These are phyloP conservation scores for Mya arenaria DNA, from an alignment of 1,140 invertebrate species.

Conservation along the genomic window DNA sequence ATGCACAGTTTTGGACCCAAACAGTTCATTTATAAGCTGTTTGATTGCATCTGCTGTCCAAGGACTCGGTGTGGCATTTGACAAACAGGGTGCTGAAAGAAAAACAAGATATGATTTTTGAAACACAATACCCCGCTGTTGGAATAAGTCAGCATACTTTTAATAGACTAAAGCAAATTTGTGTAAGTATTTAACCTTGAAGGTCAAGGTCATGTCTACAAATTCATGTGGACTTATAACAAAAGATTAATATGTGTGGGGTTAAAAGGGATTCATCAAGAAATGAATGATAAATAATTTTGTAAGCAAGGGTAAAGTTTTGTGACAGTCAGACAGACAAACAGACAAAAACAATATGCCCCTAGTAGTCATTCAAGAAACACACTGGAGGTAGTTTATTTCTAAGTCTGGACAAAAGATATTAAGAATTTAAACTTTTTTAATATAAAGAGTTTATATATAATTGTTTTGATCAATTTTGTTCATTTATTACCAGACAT, in stretches of 20 bases:
- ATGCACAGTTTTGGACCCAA: conserved; percentile 9
- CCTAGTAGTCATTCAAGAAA: conserved; percentile 1
- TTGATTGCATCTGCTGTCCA: neutral
- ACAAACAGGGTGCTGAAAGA: conserved; percentile 2
- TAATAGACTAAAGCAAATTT: neutral
- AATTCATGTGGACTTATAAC: neutral
- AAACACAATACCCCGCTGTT: conserved; percentile 16
- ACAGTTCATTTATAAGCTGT: neutral
- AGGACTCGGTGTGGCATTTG: conserved; percentile 1
- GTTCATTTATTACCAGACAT: conserved; percentile 10
- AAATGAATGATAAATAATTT: conserved; percentile 1
- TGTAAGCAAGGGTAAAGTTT: neutral
- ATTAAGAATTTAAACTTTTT: conserved; percentile 17
- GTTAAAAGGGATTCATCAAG: neutral
- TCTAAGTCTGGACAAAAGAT: neutral
- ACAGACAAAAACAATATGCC: too few species aligned
- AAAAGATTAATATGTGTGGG: neutral
- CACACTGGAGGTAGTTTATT: neutral
- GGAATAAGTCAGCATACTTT: conserved; percentile 2
- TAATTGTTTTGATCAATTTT: neutral
- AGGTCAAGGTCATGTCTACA: too few species aligned
- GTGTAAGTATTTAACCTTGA: neutral
- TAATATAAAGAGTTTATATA: conserved; percentile 5
- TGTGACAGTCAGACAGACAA: conserved; percentile 1
- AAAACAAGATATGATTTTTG: neutral